Evolutionary conservation across 1,140 invertebrate genomes (phyloP), one percentile per base, ranked within the genome.

Genomic region (Hylyphantes graminicola): DNA sequence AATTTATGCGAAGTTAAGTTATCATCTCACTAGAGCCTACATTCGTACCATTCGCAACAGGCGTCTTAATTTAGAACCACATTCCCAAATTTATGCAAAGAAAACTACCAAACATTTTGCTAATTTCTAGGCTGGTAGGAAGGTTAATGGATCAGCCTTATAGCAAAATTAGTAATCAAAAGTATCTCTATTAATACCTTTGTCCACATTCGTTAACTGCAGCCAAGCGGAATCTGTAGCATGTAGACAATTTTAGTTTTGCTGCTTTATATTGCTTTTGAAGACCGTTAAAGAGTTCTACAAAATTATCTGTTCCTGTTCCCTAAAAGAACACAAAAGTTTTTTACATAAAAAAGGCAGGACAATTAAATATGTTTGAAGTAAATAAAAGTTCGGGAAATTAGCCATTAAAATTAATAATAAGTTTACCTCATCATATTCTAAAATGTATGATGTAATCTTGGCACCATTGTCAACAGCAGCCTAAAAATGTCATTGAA

Each of bases 191-290:
- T 0, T 50, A 55, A 13, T 85, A 92, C 92, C 92, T 92, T 87
- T 92, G 92, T 2, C 95, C 95, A 85, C 92, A 90, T 87, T 94
- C 93, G 89, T 96, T 97, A 13, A 95, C 92, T 78, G 94, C 95
- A 55, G 94, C 93, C 85, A 96, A 88, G 48, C 96, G 92, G 89
- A 96, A 96, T 53, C 92, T 92, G 88, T 96, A 96, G 57, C 92
- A 90, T 7, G 95, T 96, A 55, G 94, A 93, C 9, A 94, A 92
- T 86, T 92, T 92, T 73, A 96, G 91, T 87, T 94, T 94, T 74
- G 91, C 91, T 48, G 94, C 90, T 85, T 92, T 93, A 89, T 93
- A 94, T 87, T 95, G 94, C 86, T 94, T 93, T 55, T 92, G 92
- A 82, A 91, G 88, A 64, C 93, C 93, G 85, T 92, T 92, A 87